These are phyloP conservation scores for Miltochrista miniata DNA, from an alignment of 2,888 invertebrate genomes.

Conservation along the genomic window DNA sequence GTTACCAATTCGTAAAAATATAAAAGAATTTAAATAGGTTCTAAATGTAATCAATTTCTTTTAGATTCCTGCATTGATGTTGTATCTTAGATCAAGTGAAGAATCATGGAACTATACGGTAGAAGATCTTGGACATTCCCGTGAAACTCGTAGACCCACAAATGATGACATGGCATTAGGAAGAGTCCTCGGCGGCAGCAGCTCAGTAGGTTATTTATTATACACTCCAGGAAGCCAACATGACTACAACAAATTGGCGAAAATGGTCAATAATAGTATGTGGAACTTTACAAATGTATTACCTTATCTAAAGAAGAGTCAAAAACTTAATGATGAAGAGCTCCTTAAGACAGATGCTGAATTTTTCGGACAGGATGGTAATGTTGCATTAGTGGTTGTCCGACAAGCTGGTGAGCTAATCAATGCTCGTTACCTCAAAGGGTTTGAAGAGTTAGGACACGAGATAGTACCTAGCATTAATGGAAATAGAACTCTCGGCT, in stretches of 20 bases:
- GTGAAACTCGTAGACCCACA: constrained; percentile 17
- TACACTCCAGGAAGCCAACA: constrained; percentile 65
- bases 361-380: constrained; percentile 9
- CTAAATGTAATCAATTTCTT: too few species aligned
- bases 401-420: neutral
- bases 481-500: constrained; percentile 13
- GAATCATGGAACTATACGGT: constrained; percentile 35
- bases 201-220: constrained; percentile 75
- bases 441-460: constrained; percentile 2
- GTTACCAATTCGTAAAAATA: too few species aligned
- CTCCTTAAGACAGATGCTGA: neutral
- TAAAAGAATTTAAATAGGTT: too few species aligned
- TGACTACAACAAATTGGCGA: constrained; percentile 73
- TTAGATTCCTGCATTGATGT: constrained; percentile 33
- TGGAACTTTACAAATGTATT: constrained; percentile 79
- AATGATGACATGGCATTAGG: constrained; percentile 28
- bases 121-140: constrained; percentile 14
- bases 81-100: constrained; percentile 27
- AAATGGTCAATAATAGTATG: constrained; percentile 59
- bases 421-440: neutral
- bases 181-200: constrained; percentile 69
- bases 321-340: constrained; percentile 3
- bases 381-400: constrained; percentile 1
- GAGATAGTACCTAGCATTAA: constrained; percentile 1
- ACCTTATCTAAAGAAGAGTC: constrained; percentile 25